Evolutionary conservation across 2,888 invertebrate species (phyloP), one percentile per base, ranked within the genome.

Genomic region (Hyposoter dolosus): DNA sequence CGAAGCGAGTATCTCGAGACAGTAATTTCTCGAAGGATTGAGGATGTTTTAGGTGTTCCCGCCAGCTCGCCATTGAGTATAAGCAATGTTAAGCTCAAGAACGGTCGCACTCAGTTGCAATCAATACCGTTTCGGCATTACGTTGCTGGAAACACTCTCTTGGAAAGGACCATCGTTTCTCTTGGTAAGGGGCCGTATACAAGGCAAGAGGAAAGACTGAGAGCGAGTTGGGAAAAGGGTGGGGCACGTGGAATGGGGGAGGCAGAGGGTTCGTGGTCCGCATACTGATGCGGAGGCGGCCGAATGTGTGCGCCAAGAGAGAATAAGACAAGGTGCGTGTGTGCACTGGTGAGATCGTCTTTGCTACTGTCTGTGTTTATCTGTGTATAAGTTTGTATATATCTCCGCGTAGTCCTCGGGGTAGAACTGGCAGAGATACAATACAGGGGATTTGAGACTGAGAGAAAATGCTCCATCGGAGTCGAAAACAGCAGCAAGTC

Each of bases 121-220:
- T 94, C 93, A 93, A 94, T 94, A 93, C 93, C 92, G 93, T 92
- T 93, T 94, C 93, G 93, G 93, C 92, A 93, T 94, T 93, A 93
- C 93, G 91, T 90, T 93, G 91, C 90, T 92, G 92, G 93, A 93
- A 93, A 93, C 92, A 93, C 92, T 93, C 93, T 93, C 92, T 90
- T 80, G 82, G 91, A 93, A 93, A 92, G 92, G 90, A 92, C 92
- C 93, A 93, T 92, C 92, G 93, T 92, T 93, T 91, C 91, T 90
- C 90, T 90, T 87, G 89, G 88, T 88, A 89, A 88, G 84, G 68
- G 81, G 79, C 75, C 80, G 86, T 80, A 82, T 84, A 88, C 84
- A 89, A 87, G 76, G 77, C 69, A 83, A 83, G 85, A 89, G 81
- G 85, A 85, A 85, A 86, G 86, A 87, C 88, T 74, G 76, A 69